Evolutionary conservation across 2,888 invertebrate species (phyloP).

Genomic region (Hemicrepidius hirtus): DNA sequence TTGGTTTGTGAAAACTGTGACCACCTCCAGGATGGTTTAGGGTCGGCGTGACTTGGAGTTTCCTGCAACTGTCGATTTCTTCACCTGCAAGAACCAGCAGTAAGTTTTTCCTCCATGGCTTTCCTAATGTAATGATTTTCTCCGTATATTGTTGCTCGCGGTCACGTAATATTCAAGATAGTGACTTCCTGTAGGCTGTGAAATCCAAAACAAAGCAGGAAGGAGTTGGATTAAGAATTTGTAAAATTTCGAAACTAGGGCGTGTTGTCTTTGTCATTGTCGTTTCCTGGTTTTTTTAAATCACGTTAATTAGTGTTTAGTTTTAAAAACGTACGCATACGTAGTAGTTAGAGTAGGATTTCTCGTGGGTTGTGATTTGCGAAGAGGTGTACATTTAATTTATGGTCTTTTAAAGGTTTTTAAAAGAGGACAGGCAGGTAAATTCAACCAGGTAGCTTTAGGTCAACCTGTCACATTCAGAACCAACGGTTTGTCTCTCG

Average conservation of each 20-base stretch:
- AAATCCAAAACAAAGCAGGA: neutral
- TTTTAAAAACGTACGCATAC: neutral
- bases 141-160: neutral
- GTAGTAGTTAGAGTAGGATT: slow-evolving; percentile 11
- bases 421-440: slow-evolving; percentile 8
- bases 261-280: slow-evolving; percentile 31
- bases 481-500: slow-evolving; percentile 39
- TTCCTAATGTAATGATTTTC: slow-evolving; percentile 4
- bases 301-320: neutral
- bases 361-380: slow-evolving; percentile 21
- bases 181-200: neutral
- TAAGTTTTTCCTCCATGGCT: slow-evolving; percentile 27
- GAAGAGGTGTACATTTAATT: slow-evolving; percentile 22
- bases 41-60: slow-evolving; percentile 2
- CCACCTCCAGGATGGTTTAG: slow-evolving; percentile 13
- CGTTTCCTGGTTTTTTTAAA: slow-evolving; percentile 34
- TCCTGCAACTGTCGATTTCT: slow-evolving; percentile 12
- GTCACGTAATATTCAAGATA: neutral
- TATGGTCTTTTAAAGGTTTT: neutral
- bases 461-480: slow-evolving; percentile 43
- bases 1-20: slow-evolving; percentile 4
- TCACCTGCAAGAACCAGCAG: slow-evolving; percentile 25
- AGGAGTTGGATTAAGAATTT: neutral
- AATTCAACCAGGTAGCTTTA: slow-evolving; percentile 33
- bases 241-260: slow-evolving; percentile 30